A percentile compares a stretch with the other conserved stretches of the same genome.
phyloP scores from a whole-genome alignment of 2,888 invertebrate genomes.

The Junonia oenone region DNA sequence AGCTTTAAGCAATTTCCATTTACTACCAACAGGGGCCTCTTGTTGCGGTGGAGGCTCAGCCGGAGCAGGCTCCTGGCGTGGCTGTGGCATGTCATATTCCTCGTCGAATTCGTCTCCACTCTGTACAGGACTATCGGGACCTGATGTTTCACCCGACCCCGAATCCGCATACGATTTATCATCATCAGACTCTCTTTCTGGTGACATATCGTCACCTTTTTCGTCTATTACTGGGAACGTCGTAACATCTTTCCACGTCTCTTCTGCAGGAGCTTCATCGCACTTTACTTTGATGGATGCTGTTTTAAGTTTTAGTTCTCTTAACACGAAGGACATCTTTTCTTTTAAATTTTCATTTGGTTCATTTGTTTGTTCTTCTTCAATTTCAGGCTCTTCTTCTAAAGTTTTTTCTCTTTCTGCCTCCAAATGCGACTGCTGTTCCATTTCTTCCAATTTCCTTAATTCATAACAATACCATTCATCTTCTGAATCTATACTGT shows the following conservation, averaged over 20 bases:
- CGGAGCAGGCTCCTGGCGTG: conserved; percentile 49
- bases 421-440: conserved; percentile 85
- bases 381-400: conserved; percentile 80
- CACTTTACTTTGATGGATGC: conserved; percentile 63
- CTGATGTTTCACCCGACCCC: conserved; percentile 90
- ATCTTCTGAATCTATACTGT: conserved; percentile 95
- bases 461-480: conserved; percentile 96
- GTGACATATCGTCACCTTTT: conserved; percentile 47
- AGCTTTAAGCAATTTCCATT: conserved; percentile 94
- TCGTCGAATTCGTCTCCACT: conserved; percentile 87
- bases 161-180: conserved; percentile 80
- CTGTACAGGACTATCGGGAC: conserved; percentile 90
- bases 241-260: conserved; percentile 69
- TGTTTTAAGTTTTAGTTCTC: conserved; percentile 87
- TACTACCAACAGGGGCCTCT: conserved; percentile 85
- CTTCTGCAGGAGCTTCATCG: conserved; percentile 57
- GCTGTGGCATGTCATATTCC: conserved; percentile 79
- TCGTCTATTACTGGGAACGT: conserved; percentile 74
- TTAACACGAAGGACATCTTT: conserved; percentile 88
- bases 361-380: conserved; percentile 69
- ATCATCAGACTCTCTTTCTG: conserved; percentile 55
- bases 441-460: conserved; percentile 91
- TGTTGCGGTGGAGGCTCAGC: conserved; percentile 59
- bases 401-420: conserved; percentile 81
- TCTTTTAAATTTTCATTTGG: conserved; percentile 85